Evolutionary conservation across 2,797 vertebrate species (phyloP).

Genomic region (Melopsittacus undulatus): DNA sequence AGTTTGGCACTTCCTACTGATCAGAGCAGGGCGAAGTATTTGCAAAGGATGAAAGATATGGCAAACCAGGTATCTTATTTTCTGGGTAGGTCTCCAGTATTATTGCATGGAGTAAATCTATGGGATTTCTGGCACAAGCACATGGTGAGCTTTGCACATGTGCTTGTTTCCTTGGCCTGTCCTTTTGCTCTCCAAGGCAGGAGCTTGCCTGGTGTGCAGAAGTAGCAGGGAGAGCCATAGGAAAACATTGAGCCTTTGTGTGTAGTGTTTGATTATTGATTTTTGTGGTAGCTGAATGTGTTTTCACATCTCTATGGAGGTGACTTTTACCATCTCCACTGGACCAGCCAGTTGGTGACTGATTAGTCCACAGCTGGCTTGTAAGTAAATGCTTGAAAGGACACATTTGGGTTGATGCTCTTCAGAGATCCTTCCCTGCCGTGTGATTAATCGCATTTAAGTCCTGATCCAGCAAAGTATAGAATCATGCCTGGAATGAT

Average conservation of each 20-base stretch:
- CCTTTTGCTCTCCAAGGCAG: background rate
- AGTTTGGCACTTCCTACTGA: background rate
- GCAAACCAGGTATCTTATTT: background rate
- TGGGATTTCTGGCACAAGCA: background rate
- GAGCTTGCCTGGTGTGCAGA: background rate
- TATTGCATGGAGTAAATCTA: background rate
- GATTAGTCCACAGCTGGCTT: slow-evolving; percentile 69
- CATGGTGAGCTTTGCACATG: rapidly evolving
- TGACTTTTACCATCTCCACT: slow-evolving; percentile 66
- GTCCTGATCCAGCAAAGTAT: slow-evolving; percentile 64
- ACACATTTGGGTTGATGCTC: slow-evolving; percentile 66
- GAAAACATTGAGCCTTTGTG: background rate
- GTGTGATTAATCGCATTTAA: slow-evolving; percentile 66
- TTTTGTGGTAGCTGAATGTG: background rate
- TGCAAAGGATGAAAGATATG: background rate
- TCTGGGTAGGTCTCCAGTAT: background rate
- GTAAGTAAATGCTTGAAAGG: slow-evolving; percentile 67
- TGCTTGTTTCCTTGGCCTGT: background rate
- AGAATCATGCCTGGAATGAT: slow-evolving; percentile 18
- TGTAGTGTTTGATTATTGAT: slow-evolving; percentile 5
- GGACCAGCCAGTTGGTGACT: slow-evolving; percentile 67
- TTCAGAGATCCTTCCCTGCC: slow-evolving; percentile 61
- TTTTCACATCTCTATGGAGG: slow-evolving; percentile 27
- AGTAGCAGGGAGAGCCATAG: background rate
- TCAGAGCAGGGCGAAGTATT: background rate